phyloP scores from a whole-genome alignment of 2,113 vertebrate genomes.

The Chloropsis hardwickii region DNA sequence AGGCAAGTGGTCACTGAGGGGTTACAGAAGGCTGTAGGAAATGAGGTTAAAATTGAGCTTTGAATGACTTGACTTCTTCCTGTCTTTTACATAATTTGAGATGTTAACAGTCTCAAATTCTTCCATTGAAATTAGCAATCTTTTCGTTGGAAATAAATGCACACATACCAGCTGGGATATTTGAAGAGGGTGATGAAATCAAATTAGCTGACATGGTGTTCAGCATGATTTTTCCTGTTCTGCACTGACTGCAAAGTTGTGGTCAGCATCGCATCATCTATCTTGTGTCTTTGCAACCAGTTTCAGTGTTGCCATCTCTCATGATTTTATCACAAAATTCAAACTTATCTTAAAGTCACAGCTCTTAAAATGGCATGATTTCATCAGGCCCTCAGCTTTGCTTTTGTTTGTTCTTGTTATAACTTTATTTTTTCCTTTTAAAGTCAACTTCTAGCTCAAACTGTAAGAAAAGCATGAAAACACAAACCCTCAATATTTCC shows the following conservation, averaged over 20 bases:
- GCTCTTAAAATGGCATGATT: constrained; percentile 18
- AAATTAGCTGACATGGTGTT: constrained; percentile 44
- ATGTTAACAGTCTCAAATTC: neutral
- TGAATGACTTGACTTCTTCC: neutral
- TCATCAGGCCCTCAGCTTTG: neutral
- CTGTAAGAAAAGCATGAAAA: neutral
- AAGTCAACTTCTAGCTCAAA: neutral
- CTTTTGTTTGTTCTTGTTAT: neutral
- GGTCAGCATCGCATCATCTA: constrained; percentile 27
- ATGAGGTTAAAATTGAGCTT: neutral
- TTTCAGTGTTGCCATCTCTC: constrained; percentile 43
- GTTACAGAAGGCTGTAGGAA: neutral
- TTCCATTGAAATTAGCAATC: neutral
- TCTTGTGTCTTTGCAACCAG: constrained; percentile 35
- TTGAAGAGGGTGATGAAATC: constrained; percentile 10
- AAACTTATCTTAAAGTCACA: constrained; percentile 38
- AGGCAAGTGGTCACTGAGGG: neutral
- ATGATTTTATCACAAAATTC: constrained; percentile 33
- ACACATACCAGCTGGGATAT: neutral
- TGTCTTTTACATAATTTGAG: neutral
- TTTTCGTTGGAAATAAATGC: neutral
- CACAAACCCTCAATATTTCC: neutral
- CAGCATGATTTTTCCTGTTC: constrained; percentile 53
- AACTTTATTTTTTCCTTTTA: neutral
- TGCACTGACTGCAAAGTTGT: constrained; percentile 44